Base-by-base conservation (phyloP, 2,797 vertebrate species). In the Meriones psammophilus region DNA sequence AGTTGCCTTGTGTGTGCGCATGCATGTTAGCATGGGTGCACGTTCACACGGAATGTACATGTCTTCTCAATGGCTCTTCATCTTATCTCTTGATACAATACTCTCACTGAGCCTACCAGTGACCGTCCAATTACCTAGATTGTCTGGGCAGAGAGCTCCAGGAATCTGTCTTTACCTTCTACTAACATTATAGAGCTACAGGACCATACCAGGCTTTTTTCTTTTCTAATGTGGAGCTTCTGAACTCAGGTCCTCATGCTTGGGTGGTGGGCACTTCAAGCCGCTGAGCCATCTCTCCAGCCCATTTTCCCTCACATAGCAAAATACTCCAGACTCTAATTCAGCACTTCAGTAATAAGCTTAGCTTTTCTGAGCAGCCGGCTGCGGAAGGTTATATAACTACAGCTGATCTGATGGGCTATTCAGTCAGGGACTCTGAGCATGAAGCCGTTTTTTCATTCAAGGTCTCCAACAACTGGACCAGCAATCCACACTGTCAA, bases 291-390 rank as follows among this genome's bases (percentile, higher is more conserved):
- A 66, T 66, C 33, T 17, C 4, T 33, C 26, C 60, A 84, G 18
- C 17, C 62, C 30, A 7, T 20, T 2, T 69, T 68, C 46, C 33
- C 96, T 99, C 99, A 24, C 99, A 99, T 96, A 98, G 99, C 96
- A 99, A 99, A 98, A 99, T 99, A 28, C 99, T 99, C 95, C 99
- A 99, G 98, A 99, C 99, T 80, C 99, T 99, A 95, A 99, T 99
- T 0, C 99, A 99, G 98, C 99, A 99, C 98, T 99, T 99, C 12
- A 99, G 99, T 1, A 99, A 99, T 97, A 99, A 99, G 94, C 99
- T 99, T 98, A 99, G 99, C 98, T 99, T 99, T 98, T 99, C 99
- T 39, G 99, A 99, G 98, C 99, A 99, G 96, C 99, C 99, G 0
- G 99, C 99, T n/a, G 99, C 99, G 96, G 99, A 99, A 97, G 99